A percentile compares a stretch with the other conserved stretches of the same genome.
These are phyloP conservation scores for Apeira syringaria DNA, from an alignment of 2,888 invertebrate species.

Conservation along the genomic window DNA sequence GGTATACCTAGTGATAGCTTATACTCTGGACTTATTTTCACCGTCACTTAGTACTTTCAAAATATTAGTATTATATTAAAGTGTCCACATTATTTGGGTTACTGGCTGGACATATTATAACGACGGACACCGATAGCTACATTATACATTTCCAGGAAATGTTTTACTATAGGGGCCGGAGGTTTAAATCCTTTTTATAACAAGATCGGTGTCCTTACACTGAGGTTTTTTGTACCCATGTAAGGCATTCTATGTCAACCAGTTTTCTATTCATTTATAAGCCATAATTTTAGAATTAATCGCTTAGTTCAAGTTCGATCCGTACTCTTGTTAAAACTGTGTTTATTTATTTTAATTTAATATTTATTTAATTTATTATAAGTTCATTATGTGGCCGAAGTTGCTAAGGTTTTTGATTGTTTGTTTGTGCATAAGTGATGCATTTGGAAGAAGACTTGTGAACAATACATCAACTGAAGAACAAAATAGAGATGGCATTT, in stretches of 20 bases:
- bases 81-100: too few relatives aligned
- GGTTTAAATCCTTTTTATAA: too few relatives aligned
- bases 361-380: constrained; percentile 8
- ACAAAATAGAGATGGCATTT: constrained; percentile 31
- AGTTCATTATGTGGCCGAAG: constrained; percentile 35
- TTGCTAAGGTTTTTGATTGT: constrained; percentile 47
- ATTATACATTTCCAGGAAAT: too few relatives aligned
- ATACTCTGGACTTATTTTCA: too few relatives aligned
- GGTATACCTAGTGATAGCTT: too few relatives aligned
- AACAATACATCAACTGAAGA: constrained; percentile 40
- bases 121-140: too few relatives aligned
- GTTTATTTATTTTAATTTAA: background rate
- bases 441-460: constrained; percentile 42
- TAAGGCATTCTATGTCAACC: constrained; percentile 51
- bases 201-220: constrained; percentile 24
- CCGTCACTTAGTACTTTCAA: too few relatives aligned
- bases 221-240: constrained; percentile 46
- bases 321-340: constrained; percentile 1
- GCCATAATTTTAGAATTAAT: constrained; percentile 44
- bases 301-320: constrained; percentile 51
- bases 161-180: too few relatives aligned
- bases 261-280: constrained; percentile 62
- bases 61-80: too few relatives aligned
- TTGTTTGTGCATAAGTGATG: constrained; percentile 40
- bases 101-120: too few relatives aligned